Percentiles rank a stretch among this genome's conserved stretches.
These are phyloP conservation scores for Anableps anableps DNA, from an alignment of 2,797 vertebrate species.

Conservation along the genomic window DNA sequence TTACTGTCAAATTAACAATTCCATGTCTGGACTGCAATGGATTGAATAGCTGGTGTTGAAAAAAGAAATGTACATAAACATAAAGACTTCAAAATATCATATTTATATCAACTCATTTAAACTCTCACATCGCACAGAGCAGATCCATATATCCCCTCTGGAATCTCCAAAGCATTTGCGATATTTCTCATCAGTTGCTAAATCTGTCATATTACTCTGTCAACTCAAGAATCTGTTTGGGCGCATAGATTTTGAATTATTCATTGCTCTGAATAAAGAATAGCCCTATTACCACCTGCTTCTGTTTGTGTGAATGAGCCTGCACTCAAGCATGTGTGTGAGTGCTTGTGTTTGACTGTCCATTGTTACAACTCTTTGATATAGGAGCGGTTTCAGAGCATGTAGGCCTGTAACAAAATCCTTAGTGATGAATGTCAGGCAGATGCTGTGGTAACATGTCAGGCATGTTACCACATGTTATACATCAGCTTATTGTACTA, in stretches of 20 bases:
- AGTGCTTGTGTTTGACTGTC: neutral
- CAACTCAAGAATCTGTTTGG: constrained; percentile 74
- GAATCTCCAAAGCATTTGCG: constrained; percentile 60
- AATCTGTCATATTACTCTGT: constrained; percentile 74
- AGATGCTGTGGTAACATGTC: too few relatives aligned
- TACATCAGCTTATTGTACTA: constrained; percentile 48
- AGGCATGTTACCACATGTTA: constrained; percentile 45
- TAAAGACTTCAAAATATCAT: constrained; percentile 27
- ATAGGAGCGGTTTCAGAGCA: constrained; percentile 57
- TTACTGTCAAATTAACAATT: constrained; percentile 1
- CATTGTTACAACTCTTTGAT: constrained; percentile 49
- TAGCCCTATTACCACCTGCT: constrained; percentile 76
- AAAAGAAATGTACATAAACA: constrained; percentile 8
- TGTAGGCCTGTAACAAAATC: constrained; percentile 44
- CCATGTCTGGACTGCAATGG: neutral
- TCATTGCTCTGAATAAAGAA: constrained; percentile 75
- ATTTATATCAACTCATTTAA: constrained; percentile 22
- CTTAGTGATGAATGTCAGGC: constrained; percentile 54
- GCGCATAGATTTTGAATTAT: constrained; percentile 77
- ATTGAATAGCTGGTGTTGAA: neutral
- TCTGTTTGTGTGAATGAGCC: constrained; percentile 50
- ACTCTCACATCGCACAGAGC: constrained; percentile 19
- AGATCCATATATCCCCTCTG: constrained; percentile 41
- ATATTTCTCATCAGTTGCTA: constrained; percentile 63
- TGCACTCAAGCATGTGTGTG: constrained; percentile 7